Conservation (phyloP, 2,888 invertebrate species). For the Pachycephus smyrnensis region DNA sequence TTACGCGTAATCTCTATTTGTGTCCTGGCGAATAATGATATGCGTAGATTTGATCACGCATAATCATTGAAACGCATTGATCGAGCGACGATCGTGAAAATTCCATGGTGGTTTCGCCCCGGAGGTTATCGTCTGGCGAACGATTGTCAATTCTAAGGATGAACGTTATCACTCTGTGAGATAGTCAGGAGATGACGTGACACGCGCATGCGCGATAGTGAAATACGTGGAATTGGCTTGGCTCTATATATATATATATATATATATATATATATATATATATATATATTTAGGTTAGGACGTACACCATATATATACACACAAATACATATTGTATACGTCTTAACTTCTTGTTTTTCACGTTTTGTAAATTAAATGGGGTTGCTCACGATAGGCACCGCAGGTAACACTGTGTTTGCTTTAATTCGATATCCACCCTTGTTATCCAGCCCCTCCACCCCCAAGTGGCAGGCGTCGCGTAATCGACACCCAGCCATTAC, state of each 20-base stretch:
- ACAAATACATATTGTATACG: no score
- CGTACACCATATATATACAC: no score
- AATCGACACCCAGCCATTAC: neutral
- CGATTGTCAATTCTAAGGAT: neutral
- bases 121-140: neutral
- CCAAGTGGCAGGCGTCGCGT: neutral
- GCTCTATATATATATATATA: neutral
- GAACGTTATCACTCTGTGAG: neutral
- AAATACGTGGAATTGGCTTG: neutral
- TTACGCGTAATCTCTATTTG: neutral
- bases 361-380: neutral
- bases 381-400: neutral
- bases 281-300: no score
- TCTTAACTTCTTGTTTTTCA: neutral
- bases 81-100: neutral
- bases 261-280: neutral
- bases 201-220: neutral
- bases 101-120: neutral
- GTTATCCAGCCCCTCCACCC: neutral
- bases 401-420: neutral
- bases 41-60: neutral
- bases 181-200: neutral
- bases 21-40: neutral
- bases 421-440: neutral
- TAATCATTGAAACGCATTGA: neutral